Base-by-base conservation (phyloP, 2,113 vertebrate genomes). In the pig (Sus scrofa) region DNA sequence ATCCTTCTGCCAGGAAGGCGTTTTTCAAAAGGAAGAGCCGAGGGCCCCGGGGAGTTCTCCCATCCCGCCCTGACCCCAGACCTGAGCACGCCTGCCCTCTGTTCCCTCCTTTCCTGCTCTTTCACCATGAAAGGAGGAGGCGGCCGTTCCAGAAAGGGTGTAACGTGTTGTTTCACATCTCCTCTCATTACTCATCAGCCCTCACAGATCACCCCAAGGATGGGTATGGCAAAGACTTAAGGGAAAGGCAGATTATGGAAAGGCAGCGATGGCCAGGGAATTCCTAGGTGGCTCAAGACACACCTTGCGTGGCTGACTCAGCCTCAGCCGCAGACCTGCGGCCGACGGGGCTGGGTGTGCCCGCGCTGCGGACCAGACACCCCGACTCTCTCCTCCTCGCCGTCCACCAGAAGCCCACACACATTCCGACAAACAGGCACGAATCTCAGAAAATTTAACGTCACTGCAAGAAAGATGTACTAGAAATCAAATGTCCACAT, bases 161-260 rank as follows among this genome's bases (percentile, higher is more conserved):
- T 19, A 52, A 83, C 39, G 52, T 32, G 77, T 22, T 79, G 4
- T 50, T 63, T 37, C 22, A 63, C 4, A 68, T 52, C 27, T 95
- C 54, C 11, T 73, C 22, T 79, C 63, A 62, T 71, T 96, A 94
- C 27, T 77, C 84, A 86, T 62, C 58, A 58, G 20, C 20, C 4
- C 77, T 96, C 37, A 77, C 73, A 92, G 44, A n/a, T 89, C 63
- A 68, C 39, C 44, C 65, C 86, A 63, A 83, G 95, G 62, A 70
- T 90, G 75, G 79, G 65, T 32, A 58, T 19, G 56, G 27, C 39
- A 19, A 62, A 65, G 50, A 54, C 30, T 19, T 67, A 82, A 62
- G 9, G 44, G 19, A 86, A 84, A 63, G 20, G 37, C 30, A 32
- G n/a, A 94, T 26, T 75, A 26, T 65, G 13, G 54, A 24, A 75